A percentile compares a stretch with the other conserved stretches of the same genome.
Evolutionary conservation across 2,797 vertebrate genomes (phyloP).

Genomic region (Zenarchopterus dispar): DNA sequence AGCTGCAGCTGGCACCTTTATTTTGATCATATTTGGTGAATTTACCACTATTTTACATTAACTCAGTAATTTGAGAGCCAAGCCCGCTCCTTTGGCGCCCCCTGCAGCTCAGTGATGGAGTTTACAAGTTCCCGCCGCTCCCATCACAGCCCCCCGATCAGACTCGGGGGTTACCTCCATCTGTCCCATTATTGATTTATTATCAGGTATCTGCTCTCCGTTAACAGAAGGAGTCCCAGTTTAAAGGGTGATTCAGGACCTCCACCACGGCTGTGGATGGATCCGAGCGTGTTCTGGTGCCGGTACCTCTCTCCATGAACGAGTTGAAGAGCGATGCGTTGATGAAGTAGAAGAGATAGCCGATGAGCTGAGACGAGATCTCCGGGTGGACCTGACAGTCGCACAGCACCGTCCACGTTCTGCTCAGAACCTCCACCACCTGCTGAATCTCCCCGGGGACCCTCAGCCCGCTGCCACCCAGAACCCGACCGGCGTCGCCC

Average conservation of each 20-base stretch:
- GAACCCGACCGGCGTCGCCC: slow-evolving; percentile 37
- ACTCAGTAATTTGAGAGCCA: too few species aligned
- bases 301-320: slow-evolving; percentile 85
- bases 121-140: too few species aligned
- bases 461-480: slow-evolving; percentile 47
- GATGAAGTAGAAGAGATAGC: slow-evolving; percentile 86
- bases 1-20: too few species aligned
- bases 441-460: slow-evolving; percentile 67
- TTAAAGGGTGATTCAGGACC: not conserved
- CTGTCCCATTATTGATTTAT: too few species aligned
- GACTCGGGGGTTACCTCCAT: too few species aligned
- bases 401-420: slow-evolving; percentile 69
- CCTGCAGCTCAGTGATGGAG: too few species aligned
- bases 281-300: not conserved
- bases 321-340: slow-evolving; percentile 86
- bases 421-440: slow-evolving; percentile 73
- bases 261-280: not conserved
- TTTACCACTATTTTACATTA: too few species aligned
- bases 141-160: too few species aligned
- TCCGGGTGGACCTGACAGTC: slow-evolving; percentile 79
- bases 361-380: slow-evolving; percentile 81
- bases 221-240: too few species aligned
- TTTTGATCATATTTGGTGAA: too few species aligned
- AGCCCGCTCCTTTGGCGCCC: too few species aligned
- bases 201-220: too few species aligned